Evolutionary conservation across 1,140 invertebrate species (phyloP).

Genomic region (Trinorchestia longiramus): DNA sequence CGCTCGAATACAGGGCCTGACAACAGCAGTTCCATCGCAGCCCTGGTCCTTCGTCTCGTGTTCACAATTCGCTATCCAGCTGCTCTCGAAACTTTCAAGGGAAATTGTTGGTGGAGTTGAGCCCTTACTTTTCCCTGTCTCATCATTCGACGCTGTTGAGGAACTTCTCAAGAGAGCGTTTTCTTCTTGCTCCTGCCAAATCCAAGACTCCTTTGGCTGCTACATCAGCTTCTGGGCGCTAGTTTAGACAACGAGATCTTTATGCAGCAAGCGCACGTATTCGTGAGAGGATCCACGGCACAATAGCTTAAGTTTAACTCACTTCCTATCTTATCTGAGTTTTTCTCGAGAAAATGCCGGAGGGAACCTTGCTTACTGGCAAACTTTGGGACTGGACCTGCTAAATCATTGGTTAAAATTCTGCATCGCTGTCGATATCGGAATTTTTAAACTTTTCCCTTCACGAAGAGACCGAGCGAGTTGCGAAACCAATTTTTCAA

Average conservation of each 20-base stretch:
- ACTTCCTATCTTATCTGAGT: constrained; percentile 55
- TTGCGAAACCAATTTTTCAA: background rate
- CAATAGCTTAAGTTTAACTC: constrained; percentile 55
- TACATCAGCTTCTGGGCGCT: constrained; percentile 50
- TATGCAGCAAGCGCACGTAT: constrained; percentile 53
- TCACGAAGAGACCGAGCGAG: background rate
- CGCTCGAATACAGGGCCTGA: background rate
- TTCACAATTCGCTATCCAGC: constrained; percentile 52
- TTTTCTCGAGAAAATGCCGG: constrained; percentile 32
- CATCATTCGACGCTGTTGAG: constrained; percentile 53
- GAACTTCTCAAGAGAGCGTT: constrained; percentile 52
- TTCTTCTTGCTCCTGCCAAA: constrained; percentile 39
- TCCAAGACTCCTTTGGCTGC: constrained; percentile 50
- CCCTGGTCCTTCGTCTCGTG: background rate
- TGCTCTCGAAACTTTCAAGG: constrained; percentile 48
- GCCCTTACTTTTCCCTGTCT: constrained; percentile 54
- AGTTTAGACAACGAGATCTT: constrained; percentile 53
- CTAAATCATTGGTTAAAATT: constrained; percentile 53
- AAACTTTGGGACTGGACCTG: constrained; percentile 44
- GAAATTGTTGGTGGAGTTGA: constrained; percentile 52
- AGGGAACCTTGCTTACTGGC: constrained; percentile 50
- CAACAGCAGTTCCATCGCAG: constrained; percentile 18
- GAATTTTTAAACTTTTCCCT: constrained; percentile 32
- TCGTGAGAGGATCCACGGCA: constrained; percentile 42
- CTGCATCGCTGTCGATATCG: constrained; percentile 45